Evolutionary conservation across 2,888 invertebrate species (phyloP).

Genomic region (Prenolepis imparis): DNA sequence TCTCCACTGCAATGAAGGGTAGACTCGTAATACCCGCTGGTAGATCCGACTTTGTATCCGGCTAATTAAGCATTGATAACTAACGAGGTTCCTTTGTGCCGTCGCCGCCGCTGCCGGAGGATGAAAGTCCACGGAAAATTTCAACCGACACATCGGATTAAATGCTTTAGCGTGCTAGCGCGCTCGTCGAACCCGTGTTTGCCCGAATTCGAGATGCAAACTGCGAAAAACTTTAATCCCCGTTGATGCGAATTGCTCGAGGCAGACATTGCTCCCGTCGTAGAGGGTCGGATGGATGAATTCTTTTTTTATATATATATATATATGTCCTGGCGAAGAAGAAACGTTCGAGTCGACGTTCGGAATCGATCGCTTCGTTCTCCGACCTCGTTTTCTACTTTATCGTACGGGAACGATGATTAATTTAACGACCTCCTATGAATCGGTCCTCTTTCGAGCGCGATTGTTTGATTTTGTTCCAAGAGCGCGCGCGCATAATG

Average conservation of each 20-base stretch:
- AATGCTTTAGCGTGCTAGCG: slow-evolving; percentile 51
- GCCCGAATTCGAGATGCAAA: slow-evolving; percentile 31
- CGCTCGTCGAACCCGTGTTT: slow-evolving; percentile 52
- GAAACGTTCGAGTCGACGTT: slow-evolving; percentile 25
- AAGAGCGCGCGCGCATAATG: not conserved
- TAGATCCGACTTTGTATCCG: slow-evolving; percentile 61
- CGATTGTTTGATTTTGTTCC: slow-evolving; percentile 47
- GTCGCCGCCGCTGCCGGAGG: slow-evolving; percentile 46
- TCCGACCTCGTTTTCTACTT: slow-evolving; percentile 39
- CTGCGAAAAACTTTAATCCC: slow-evolving; percentile 50
- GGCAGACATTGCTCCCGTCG: slow-evolving; percentile 29
- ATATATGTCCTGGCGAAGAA: not conserved
- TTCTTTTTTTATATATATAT: not conserved
- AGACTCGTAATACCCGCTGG: slow-evolving; percentile 51
- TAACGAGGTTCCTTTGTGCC: slow-evolving; percentile 76
- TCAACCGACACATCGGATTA: slow-evolving; percentile 70
- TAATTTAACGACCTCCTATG: slow-evolving; percentile 41
- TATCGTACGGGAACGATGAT: slow-evolving; percentile 41
- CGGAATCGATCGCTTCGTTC: slow-evolving; percentile 47
- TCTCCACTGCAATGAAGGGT: slow-evolving; percentile 10
- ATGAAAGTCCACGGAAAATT: slow-evolving; percentile 67
- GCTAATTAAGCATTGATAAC: slow-evolving; percentile 80
- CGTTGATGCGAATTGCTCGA: slow-evolving; percentile 44
- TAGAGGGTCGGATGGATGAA: not conserved
- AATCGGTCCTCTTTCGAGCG: slow-evolving; percentile 21